phyloP scores from a whole-genome alignment of 2,888 invertebrate genomes.

The Hypomecis atomaria region DNA sequence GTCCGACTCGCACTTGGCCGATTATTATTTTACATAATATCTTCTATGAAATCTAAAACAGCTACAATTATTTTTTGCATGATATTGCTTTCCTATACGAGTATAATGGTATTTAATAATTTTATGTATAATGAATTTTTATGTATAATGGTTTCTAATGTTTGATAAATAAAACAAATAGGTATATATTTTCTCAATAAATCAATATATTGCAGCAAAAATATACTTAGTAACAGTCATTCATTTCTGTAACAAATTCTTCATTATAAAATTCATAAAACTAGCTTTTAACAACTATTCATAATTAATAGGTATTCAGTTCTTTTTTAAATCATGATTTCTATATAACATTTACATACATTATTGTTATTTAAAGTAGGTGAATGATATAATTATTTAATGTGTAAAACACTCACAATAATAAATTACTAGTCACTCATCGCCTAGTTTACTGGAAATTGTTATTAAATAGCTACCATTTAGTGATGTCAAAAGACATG shows the following conservation, averaged over 20 bases:
- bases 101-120: too few species aligned
- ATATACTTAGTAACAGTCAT: slow-evolving; percentile 50
- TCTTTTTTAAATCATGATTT: slow-evolving; percentile 53
- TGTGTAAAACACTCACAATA: slow-evolving; percentile 37
- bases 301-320: slow-evolving; percentile 54
- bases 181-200: slow-evolving; percentile 20
- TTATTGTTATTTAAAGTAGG: neutral
- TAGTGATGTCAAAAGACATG: slow-evolving; percentile 14
- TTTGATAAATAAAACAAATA: slow-evolving; percentile 1
- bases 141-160: neutral
- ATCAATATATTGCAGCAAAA: slow-evolving; percentile 37
- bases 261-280: slow-evolving; percentile 41
- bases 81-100: too few species aligned
- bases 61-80: too few species aligned
- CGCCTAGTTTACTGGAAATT: slow-evolving; percentile 39
- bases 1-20: too few species aligned
- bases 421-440: slow-evolving; percentile 61
- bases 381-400: neutral
- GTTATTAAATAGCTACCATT: slow-evolving; percentile 25
- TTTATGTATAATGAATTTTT: too few species aligned
- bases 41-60: too few species aligned
- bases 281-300: slow-evolving; percentile 19
- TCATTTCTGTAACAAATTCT: slow-evolving; percentile 42
- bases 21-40: too few species aligned
- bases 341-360: neutral